Evolutionary conservation across 2,113 vertebrate genomes (phyloP).

Genomic region (Marcusenius ussheri): DNA sequence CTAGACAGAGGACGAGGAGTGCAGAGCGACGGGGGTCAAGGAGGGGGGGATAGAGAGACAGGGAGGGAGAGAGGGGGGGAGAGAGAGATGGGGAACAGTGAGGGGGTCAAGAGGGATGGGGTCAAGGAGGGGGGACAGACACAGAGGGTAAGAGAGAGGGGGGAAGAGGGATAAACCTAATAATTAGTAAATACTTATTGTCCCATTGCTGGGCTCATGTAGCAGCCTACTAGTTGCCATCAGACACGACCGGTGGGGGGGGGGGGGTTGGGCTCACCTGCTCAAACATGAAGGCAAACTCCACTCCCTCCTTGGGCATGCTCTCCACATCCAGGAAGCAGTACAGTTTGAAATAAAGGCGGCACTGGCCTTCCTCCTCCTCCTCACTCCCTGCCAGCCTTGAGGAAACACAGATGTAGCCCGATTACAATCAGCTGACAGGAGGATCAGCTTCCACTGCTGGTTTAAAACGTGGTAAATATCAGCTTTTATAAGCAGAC

Average conservation of each 20-base stretch:
- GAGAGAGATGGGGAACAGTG: background rate
- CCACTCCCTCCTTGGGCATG: constrained; percentile 82
- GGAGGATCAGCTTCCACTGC: background rate
- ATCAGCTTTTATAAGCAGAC: background rate
- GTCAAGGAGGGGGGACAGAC: background rate
- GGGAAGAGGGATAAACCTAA: background rate
- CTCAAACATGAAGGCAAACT: constrained; percentile 94
- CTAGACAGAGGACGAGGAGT: constrained; percentile 42
- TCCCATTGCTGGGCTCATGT: background rate
- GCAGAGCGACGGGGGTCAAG: background rate
- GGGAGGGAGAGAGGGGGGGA: background rate
- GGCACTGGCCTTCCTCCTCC: constrained; percentile 76
- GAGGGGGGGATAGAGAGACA: background rate
- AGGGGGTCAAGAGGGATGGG: background rate
- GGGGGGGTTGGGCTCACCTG: constrained; percentile 63
- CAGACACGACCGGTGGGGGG: background rate
- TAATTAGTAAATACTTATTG: background rate
- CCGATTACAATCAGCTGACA: background rate
- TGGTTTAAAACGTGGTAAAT: background rate
- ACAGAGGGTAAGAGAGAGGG: background rate
- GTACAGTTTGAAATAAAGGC: constrained; percentile 88
- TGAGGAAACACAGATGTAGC: constrained; percentile 4
- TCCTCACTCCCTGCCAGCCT: constrained; percentile 76
- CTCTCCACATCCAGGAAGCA: constrained; percentile 87
- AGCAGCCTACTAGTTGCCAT: background rate